A percentile compares a stretch with the other conserved stretches of the same genome.
Conservation (phyloP, 2,888 invertebrate species). For the Hybos culiciformis region DNA sequence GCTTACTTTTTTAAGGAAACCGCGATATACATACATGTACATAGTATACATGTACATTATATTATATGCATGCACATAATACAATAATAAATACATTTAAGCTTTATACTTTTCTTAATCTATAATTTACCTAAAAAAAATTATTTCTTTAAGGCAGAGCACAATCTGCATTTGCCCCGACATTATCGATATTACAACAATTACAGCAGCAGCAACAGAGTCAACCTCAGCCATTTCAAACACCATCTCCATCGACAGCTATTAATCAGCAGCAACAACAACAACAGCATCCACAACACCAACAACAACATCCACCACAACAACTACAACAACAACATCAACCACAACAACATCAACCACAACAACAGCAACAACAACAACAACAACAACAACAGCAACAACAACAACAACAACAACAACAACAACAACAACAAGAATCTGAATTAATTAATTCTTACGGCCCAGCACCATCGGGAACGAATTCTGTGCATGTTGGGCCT, state of each 20-base stretch:
- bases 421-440: neutral
- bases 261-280: constrained; percentile 15
- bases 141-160: too few species aligned
- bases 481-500: neutral
- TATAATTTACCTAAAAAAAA: too few species aligned
- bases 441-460: neutral
- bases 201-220: too few species aligned
- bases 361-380: neutral
- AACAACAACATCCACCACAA: too few species aligned
- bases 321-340: too few species aligned
- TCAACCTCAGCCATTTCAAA: neutral
- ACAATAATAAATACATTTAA: too few species aligned
- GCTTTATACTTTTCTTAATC: too few species aligned
- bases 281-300: too few species aligned
- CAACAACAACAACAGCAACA: neutral
- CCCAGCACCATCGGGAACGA: neutral
- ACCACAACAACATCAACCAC: neutral
- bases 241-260: constrained; percentile 12
- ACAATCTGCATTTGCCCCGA: neutral
- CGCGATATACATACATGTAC: too few species aligned
- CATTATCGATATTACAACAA: neutral
- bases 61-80: too few species aligned
- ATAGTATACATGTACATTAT: too few species aligned
- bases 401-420: neutral
- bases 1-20: too few species aligned